A percentile compares a stretch with the other conserved stretches of the same genome.
These are phyloP conservation scores for Tolypeutes matacus DNA, from an alignment of 2,797 vertebrate genomes.

Conservation along the genomic window DNA sequence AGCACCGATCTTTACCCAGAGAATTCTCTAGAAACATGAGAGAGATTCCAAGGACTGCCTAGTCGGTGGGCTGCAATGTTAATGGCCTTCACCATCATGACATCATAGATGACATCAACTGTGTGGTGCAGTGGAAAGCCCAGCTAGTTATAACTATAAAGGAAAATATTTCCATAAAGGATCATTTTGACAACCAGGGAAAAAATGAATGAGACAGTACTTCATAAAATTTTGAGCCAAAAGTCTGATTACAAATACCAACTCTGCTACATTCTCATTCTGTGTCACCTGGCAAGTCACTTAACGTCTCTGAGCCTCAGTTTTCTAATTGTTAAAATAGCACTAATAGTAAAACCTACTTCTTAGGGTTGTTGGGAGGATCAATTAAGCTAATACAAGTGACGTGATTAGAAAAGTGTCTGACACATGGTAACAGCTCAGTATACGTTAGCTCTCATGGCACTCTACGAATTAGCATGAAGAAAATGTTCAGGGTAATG, in stretches of 20 bases:
- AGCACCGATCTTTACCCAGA: too few species aligned
- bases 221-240: not conserved
- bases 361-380: not conserved
- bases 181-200: not conserved
- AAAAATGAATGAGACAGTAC: not conserved
- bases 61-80: constrained; percentile 95
- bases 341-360: not conserved
- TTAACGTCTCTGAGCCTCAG: not conserved
- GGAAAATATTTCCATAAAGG: not conserved
- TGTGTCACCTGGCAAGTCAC: not conserved
- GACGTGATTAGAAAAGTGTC: not conserved
- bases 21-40: too few species aligned
- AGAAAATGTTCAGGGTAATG: not conserved
- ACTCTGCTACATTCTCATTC: not conserved
- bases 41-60: constrained; percentile 90
- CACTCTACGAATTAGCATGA: not conserved
- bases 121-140: constrained; percentile 93
- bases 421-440: not conserved
- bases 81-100: constrained; percentile 94
- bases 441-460: constrained; percentile 23
- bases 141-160: constrained; percentile 76
- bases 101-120: constrained; percentile 95
- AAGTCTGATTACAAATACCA: constrained; percentile 1
- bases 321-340: not conserved
- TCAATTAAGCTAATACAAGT: not conserved